Evolutionary conservation across 1,140 invertebrate species (phyloP), one percentile per base, ranked within the genome.

Genomic region (Goniozus legneri): DNA sequence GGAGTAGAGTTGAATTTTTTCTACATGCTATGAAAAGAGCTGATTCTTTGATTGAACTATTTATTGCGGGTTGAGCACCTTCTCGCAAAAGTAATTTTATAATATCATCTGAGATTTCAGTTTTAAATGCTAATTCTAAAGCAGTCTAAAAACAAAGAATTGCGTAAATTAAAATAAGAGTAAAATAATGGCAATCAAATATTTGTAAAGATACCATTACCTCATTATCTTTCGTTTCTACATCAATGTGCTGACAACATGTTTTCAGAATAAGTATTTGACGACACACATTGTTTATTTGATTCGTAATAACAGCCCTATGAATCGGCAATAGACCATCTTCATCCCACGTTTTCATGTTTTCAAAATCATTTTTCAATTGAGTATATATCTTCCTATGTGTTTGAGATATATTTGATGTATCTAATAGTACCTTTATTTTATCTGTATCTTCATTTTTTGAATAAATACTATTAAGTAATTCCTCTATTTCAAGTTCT

Each of bases 241-340:
- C 14, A 39, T 56, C 53, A 12, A 50, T 30, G 27, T 21, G 33
- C 15, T 39, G 37, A 18, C 48, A 35, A n/a, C 32, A 44, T 21
- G 12, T 37, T 22, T 20, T 16, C 2, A 56, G 33, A 4, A 56
- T 16, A 19, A 45, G 22, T 0, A 56, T 13, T 8, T 51, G 42
- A 27, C 48, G 48, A 18, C 16, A 30, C 4, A 52, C 33, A 15
- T 15, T 20, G 3, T 4, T 6, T 8, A 15, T 8, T 10, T 43
- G 1, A 42, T 56, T 30, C 19, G 19, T 33, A 1, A 52, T 18
- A 37, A 52, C 46, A 8, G 54, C 54, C 14, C 32, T 42, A 22
- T 56, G 54, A 42, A 56, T 49, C 22, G 24, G 42, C 12, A 56
- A 39, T 13, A 46, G 20, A 16, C 54, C 54, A 35, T 56, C 38